Evolutionary conservation across 2,797 vertebrate genomes (phyloP).

Genomic region (Valencia hispanica): DNA sequence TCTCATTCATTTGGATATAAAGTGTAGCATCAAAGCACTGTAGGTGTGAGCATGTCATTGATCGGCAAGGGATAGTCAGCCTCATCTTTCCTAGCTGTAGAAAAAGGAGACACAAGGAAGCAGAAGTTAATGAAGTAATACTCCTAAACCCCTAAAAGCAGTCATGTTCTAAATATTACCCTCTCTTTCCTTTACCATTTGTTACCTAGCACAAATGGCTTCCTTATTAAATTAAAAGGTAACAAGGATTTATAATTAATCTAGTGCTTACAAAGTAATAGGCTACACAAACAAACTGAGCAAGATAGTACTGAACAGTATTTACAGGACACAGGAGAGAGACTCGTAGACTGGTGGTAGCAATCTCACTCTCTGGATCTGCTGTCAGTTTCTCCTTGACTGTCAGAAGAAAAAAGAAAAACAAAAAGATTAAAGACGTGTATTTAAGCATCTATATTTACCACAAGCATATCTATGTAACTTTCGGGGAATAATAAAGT

Average conservation of each 20-base stretch:
- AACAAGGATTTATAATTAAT: not conserved
- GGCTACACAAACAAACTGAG: not conserved
- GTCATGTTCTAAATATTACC: not conserved
- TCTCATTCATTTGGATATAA: constrained; percentile 99
- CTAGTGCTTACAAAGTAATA: not conserved
- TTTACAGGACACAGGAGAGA: constrained; percentile 97
- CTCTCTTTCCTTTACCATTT: not conserved
- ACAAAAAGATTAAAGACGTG: constrained; percentile 8
- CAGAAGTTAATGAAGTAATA: not conserved
- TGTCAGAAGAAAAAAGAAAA: constrained; percentile 67
- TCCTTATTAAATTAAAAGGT: not conserved
- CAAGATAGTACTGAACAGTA: constrained; percentile 14
- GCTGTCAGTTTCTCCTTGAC: constrained; percentile 98
- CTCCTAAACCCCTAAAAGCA: not conserved
- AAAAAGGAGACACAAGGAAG: constrained; percentile 17
- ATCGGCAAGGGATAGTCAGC: constrained; percentile 93
- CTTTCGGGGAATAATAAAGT: not conserved
- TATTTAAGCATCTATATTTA: not conserved
- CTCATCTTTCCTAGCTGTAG: constrained; percentile 95
- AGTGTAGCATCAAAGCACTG: constrained; percentile 98
- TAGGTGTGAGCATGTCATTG: constrained; percentile 95
- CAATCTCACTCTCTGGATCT: constrained; percentile 98
- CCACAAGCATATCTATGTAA: not conserved
- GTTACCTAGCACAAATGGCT: not conserved
- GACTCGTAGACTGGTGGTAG: constrained; percentile 96